Evolutionary conservation across 2,113 vertebrate species (phyloP), one percentile per base, ranked within the genome.

Genomic region (Elanoides forficatus): DNA sequence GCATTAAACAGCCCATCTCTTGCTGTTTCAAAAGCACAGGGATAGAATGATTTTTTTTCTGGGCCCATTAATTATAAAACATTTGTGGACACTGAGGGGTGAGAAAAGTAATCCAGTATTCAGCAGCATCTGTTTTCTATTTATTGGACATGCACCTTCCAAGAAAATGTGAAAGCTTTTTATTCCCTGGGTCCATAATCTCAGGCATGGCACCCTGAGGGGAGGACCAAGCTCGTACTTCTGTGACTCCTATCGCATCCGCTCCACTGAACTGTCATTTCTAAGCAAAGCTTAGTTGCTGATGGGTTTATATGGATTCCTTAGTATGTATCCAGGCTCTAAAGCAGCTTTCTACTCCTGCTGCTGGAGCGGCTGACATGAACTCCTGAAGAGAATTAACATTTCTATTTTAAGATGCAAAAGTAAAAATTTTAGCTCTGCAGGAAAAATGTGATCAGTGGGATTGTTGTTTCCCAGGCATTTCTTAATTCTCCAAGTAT

Each of bases 31-130:
- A 85, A 89, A 68, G 9, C n/a, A 68, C 13, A n/a, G 62, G 38
- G 47, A 25, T 29, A 75, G 40, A 59, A 43, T 85, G 48, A 79
- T 60, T 36, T 65, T 85, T 93, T 90, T 90, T 73, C 29, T 83
- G 11, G 6, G 15, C 21, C 47, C 71, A 92, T 96, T 95, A 97
- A 98, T 93, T 91, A 97, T 93, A 94, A 97, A 97, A 96, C 73
- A 94, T 80, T 93, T 20, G 29, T 91, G 47, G 73, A 90, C 93
- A 88, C 94, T 83, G 79, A 82, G 81, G 75, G 71, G 47, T 96
- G 94, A 97, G 60, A 90, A 81, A 73, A 76, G 34, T 75, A 82
- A 95, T 96, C 66, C 98, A 88, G 95, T 96, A 97, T 96, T 97
- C 93, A 95, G 38, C 86, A 85, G 82, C 88, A 96, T 94, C 96